These are phyloP conservation scores for Zygothrica quintamaculata DNA, from an alignment of 2,888 invertebrate species.

Conservation along the genomic window DNA sequence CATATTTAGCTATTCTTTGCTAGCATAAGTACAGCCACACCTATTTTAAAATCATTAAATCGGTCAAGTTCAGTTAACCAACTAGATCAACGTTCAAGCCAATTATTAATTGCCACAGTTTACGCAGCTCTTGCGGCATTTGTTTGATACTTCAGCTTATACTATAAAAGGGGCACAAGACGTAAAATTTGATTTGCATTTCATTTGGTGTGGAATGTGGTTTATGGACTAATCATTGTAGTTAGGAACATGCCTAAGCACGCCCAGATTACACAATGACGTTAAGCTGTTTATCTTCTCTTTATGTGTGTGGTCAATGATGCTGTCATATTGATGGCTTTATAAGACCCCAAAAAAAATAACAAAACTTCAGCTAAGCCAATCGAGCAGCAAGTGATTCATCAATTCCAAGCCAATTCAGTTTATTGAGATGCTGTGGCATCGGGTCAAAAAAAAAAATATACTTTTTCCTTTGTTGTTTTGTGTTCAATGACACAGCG, in stretches of 20 bases:
- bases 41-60: conserved; percentile 44
- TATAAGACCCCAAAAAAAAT: no score
- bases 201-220: conserved; percentile 26
- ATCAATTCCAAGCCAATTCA: conserved; percentile 61
- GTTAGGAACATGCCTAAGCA: conserved; percentile 17
- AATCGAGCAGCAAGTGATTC: conserved; percentile 55
- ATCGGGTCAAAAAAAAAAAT: no score
- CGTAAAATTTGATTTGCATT: conserved; percentile 56
- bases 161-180: conserved; percentile 10
- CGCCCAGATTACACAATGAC: conserved; percentile 37
- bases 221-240: conserved; percentile 25
- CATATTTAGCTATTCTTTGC: conserved; percentile 39
- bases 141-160: conserved; percentile 21
- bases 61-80: conserved; percentile 70
- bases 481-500: conserved; percentile 73
- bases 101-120: conserved; percentile 47
- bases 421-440: conserved; percentile 43
- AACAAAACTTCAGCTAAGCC: conserved; percentile 16
- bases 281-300: conserved; percentile 3
- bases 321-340: conserved; percentile 53
- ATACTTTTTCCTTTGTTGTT: conserved; percentile 22
- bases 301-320: conserved; percentile 35
- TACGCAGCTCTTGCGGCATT: conserved; percentile 14
- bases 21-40: conserved; percentile 30
- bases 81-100: conserved; percentile 43